Evolutionary conservation across 2,797 vertebrate genomes (phyloP).

Genomic region (Gymnopithys bicolor): DNA sequence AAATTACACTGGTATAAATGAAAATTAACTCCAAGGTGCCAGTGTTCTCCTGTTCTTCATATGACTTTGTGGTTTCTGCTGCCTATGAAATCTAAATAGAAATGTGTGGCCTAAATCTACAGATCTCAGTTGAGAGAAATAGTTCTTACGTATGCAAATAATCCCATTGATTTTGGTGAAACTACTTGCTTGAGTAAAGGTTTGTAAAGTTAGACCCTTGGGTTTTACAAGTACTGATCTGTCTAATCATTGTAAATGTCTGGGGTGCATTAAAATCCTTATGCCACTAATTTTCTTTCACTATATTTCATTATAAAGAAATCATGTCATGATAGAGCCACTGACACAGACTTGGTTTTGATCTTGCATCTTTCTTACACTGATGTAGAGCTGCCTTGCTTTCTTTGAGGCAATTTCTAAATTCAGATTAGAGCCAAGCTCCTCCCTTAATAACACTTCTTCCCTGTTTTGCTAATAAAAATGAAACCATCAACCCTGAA

Average conservation of each 20-base stretch:
- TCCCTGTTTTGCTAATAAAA: neutral
- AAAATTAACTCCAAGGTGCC: conserved; percentile 30
- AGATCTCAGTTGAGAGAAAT: conserved; percentile 16
- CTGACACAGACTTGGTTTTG: neutral
- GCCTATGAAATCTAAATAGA: neutral
- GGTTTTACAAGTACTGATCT: conserved; percentile 47
- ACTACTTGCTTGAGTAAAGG: conserved; percentile 35
- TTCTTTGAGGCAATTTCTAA: neutral
- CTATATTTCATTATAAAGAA: conserved; percentile 50
- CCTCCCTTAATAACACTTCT: neutral
- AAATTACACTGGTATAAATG: neutral
- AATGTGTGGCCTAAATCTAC: neutral
- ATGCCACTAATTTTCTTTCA: conserved; percentile 27
- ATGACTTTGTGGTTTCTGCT: neutral
- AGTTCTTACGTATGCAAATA: conserved; percentile 46
- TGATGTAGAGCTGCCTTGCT: neutral
- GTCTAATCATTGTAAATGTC: conserved; percentile 54
- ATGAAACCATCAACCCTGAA: neutral
- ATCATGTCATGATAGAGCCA: neutral
- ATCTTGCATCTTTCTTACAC: neutral
- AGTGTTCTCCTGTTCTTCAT: neutral
- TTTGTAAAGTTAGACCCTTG: conserved; percentile 53
- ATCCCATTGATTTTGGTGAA: conserved; percentile 37
- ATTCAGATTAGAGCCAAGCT: neutral
- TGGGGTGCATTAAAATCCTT: conserved; percentile 50